phyloP scores from a whole-genome alignment of 1,140 invertebrate species.

The Ceratosolen fusciceps region DNA sequence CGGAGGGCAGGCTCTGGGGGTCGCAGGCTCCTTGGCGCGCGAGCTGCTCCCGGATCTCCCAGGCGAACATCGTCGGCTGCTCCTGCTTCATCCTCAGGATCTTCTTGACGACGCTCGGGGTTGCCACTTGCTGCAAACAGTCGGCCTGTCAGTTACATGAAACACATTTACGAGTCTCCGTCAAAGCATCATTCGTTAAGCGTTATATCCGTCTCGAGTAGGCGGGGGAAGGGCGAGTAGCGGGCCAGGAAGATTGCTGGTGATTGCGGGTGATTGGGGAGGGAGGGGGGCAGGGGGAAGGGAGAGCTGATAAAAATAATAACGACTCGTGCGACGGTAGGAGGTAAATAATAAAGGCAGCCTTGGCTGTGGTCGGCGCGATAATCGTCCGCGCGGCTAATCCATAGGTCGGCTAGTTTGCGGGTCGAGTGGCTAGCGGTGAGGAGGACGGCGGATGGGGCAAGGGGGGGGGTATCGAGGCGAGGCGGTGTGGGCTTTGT shows the following conservation, averaged over 20 bases:
- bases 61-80: constrained; percentile 93
- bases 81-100: constrained; percentile 92
- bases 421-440: neutral
- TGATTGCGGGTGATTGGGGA: too few relatives aligned
- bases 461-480: neutral
- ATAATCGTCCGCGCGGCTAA: too few relatives aligned
- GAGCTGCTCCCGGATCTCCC: constrained; percentile 92
- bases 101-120: constrained; percentile 92
- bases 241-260: too few relatives aligned
- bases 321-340: neutral
- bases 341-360: constrained; percentile 7
- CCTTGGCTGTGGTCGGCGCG: neutral
- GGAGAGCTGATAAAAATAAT: neutral
- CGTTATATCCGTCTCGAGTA: too few relatives aligned
- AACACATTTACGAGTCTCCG: constrained; percentile 22
- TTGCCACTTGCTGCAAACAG: constrained; percentile 88
- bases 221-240: too few relatives aligned
- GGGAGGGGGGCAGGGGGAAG: too few relatives aligned
- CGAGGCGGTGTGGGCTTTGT: too few relatives aligned
- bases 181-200: neutral
- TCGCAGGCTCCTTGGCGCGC: constrained; percentile 88
- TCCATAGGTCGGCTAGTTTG: too few relatives aligned
- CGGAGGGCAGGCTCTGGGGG: constrained; percentile 89
- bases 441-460: neutral
- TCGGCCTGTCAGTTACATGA: constrained; percentile 53